Base-by-base conservation (phyloP, 2,113 vertebrate genomes). In the Tor tambroides region DNA sequence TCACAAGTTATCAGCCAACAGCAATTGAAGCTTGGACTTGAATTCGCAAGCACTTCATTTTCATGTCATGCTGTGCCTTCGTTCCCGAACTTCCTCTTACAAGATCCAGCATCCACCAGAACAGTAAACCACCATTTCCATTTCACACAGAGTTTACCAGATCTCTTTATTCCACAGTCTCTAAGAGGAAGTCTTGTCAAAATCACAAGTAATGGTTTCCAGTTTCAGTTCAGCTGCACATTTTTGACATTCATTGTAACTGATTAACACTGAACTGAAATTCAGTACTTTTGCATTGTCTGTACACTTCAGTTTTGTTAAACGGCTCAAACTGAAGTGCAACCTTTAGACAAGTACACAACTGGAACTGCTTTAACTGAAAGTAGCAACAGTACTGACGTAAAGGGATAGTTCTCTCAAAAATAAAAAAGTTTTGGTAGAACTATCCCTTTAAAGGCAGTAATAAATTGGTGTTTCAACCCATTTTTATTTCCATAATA, bases 71-170 rank as follows among this genome's bases (percentile, higher is more conserved):
- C 67, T 63, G 46, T 59, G 61, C 26, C 43, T 35, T 54, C 41
- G 0, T 54, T 83, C 19, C 28, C 6, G 11, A 38, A 35, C 65
- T 83, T 83, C 43, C 63, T 51, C 10, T 32, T 71, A 83, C 1
- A 67, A 32, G 32, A 63, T 23, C 38, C 38, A 65, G 10, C 23
- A 51, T 23, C 83, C 26, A 38, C 41, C 78, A 88, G 54, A 77
- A 56, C 11, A 14, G 72, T n/a, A 65, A 84, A 74, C 75, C 80
- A 56, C 51, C 41, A 19, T 89, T 89, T 86, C 74, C 65, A 89
- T 84, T 79, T 89, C 81, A 80, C 80, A 56, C 41, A 15, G 26
- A 35, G 15, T 26, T 46, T 51, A 77, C 75, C 75, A 80, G 61
- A 38, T n/a, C 28, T 38, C 14, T 74, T 56, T 41, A 54, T 71